Evolutionary conservation across 2,888 invertebrate genomes (phyloP), one percentile per base, ranked within the genome.

Genomic region (Leptothorax acervorum): DNA sequence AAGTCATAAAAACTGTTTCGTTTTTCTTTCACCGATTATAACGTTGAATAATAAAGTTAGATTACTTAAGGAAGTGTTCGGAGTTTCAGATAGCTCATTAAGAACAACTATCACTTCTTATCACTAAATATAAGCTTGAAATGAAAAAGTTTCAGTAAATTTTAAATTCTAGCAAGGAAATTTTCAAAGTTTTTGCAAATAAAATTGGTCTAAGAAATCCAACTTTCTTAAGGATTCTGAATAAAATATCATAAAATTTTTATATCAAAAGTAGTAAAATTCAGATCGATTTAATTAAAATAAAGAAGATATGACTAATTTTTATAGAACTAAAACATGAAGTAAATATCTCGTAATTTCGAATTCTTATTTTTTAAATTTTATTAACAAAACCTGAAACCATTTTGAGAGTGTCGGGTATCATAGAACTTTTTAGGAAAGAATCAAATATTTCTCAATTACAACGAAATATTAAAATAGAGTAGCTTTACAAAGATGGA

Each of bases 41-140:
- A 62, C n/a, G 9, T 62, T 62, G 35, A 62, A 62, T n/a, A 62
- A 62, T 62, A 62, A 62, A 60, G 35, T 62, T 18, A 62, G 18
- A 31, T 15, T 60, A 60, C 60, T 60, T 60, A 3, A 31, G 8
- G 5, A 60, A 60, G 1, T 60, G 28, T 31, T 60, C 1, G 3
- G 6, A 60, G 60, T 60, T 60, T 15, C 1, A 15, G 3, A 31
- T 15, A 60, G 3, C 15, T 55, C 3, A 2, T 60, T 15, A 60
- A 31, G 8, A 60, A 5, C 28, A 60, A 28, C 15, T 60, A 31
- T 15, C 23, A 23, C 23, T 23, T 60, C 3, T 31, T 60, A 60
- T 31, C 28, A 60, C 31, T 60, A 31, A 60, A 31, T 15, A 8
- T 31, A 12, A 35, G 6, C 35, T 35, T 35, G 35, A 35, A 6